Evolutionary conservation across 1,140 invertebrate species (phyloP), one percentile per base, ranked within the genome.

Genomic region (Aphis gossypii): DNA sequence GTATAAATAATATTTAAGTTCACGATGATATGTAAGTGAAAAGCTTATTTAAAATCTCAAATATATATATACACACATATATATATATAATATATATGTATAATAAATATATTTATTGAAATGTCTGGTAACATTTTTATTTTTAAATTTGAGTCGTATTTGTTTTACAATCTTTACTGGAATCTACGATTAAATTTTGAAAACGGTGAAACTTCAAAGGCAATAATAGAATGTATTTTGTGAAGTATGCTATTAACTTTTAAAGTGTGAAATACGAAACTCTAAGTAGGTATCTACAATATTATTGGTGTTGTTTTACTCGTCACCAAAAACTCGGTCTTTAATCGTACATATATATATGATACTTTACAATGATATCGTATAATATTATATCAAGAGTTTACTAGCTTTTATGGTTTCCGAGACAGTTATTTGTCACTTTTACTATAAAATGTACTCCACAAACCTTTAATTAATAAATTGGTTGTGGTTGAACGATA

Each of bases 301-400:
- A 88, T 88, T 88, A 88, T 88, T 51, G 86, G 86, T 48, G 86
- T 48, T 88, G 18, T 88, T 35, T 88, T 48, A 88, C 46, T 88
- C 46, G 30, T 48, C 86, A n/a, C 30, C 14, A n/a, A n/a, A 48
- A n/a, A 35, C 21, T 48, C 25, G 2, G 1, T 48, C 30, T 88
- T 48, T 30, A 87, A 87, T 46, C 1, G 25, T 46, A 21, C 30
- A n/a, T 48, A 30, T 11, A n/a, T 51, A 88, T 51, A 88, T 25
- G 18, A 48, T 18, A 48, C 30, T 6, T 30, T 87, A 76, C 30
- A 76, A 76, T 30, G n/a, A 76, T 76, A 87, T 87, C 44, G 86
- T 88, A 46, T 88, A 46, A 35, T 84, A 86, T 11, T 7, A 48
- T 88, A 38, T 84, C 82, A 44, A 84, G 38, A 48, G 86, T 88